Evolutionary conservation across 2,797 vertebrate genomes (phyloP), one percentile per base, ranked within the genome.

Genomic region (Lacerta bilineata): DNA sequence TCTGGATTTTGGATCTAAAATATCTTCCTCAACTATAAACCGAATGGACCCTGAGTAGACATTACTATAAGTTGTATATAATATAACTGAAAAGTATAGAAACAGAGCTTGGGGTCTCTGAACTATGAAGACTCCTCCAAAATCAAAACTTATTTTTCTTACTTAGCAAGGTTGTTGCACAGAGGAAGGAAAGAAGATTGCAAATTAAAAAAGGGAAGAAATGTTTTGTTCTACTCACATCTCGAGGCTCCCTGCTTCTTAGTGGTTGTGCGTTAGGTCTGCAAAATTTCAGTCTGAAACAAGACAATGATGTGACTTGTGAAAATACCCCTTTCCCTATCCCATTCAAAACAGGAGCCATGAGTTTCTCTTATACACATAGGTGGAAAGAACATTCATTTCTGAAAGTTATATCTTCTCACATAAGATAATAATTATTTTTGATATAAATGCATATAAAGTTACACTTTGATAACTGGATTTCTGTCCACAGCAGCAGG

Each of bases 171-270:
- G 29, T 13, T 36, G 25, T 59, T 39, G 13, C 17, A 41, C 25
- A 10, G 36, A 68, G 39, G 41, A 76, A 68, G 50, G 41, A 76
- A 72, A 23, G 18, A 39, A 61, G 61, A 25, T 13, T 72, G 39
- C 36, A 33, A 36, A 64, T 64, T 64, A 0, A 72, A 72, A 72
- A 29, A 83, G 83, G n/a, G n/a, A 46, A 77, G 13, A 13, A 86
- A 13, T 5, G 6, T 33, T 27, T 36, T 46, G 23, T n/a, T 39
- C 17, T 83, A 94, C 94, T 95, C 89, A 95, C 96, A 27, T 64
- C 61, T 43, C 74, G 72, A 36, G 61, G 86, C 46, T 83, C 83
- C 4, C 25, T 78, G 81, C 71, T 90, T 50, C 88, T 85, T 43
- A 81, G 36, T 36, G 15, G 18, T 36, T 59, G 43, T 17, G 90